Evolutionary conservation across 1,140 invertebrate genomes (phyloP), one percentile per base, ranked within the genome.

Genomic region (Drosophila sechellia): DNA sequence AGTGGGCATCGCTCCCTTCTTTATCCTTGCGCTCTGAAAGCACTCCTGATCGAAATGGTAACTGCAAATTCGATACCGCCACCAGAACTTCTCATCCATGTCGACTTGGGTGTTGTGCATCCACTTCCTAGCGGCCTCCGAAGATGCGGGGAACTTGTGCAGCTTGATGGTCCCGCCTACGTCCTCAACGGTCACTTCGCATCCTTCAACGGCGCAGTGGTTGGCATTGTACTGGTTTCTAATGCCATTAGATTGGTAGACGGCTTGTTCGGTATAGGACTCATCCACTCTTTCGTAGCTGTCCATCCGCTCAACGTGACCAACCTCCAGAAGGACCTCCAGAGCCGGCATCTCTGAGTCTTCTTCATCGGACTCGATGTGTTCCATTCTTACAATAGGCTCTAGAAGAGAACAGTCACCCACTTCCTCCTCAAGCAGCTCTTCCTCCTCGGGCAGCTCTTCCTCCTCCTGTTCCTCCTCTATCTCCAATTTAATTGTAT

Each of bases 41-140:
- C 80, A 90, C 8, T 79, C 77, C 5, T 52, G 49, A 0, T 54
- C 69, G 13, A 91, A 91, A 31, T 91, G 89, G 37, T 74, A 64
- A 15, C 87, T 90, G 40, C 89, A 91, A 12, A 91, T 86, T 45
- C 89, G 83, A 46, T 79, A 90, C 1, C 83, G 89, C 89, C 89
- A 89, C 12, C 63, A 59, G n/a, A 50, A 75, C n/a, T 65, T 83
- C 6, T 31, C 54, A 25, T 85, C 71, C 42, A 78, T 79, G 12
- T 72, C 48, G 5, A 91, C 72, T 42, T 91, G 90, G 1, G 78
- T 80, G 48, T 91, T 91, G 49, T 91, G 76, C 70, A 83, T 76
- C 89, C 89, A 91, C 52, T 91, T 91, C 0, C 71, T 20, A 25
- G 86, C 56, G 2, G 73, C 66, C 2, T 79, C 74, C 34, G 42